A percentile compares a stretch with the other conserved stretches of the same genome.
These are phyloP conservation scores for Lithophane semibrunnea DNA, from an alignment of 2,888 invertebrate species.

Conservation along the genomic window DNA sequence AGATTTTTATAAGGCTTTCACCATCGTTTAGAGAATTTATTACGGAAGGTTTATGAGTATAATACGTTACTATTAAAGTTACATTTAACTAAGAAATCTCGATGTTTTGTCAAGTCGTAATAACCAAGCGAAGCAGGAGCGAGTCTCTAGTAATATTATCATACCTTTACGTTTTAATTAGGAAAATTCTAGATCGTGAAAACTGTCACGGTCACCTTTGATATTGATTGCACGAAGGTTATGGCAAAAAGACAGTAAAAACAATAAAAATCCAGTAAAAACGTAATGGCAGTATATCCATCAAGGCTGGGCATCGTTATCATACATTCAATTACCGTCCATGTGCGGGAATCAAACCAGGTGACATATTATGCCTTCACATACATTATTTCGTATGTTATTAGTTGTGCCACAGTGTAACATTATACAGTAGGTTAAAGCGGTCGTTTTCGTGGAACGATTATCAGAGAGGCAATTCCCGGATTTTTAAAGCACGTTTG, in stretches of 20 bases:
- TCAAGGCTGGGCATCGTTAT: slow-evolving; percentile 18
- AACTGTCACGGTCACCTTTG: neutral
- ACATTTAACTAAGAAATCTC: no score
- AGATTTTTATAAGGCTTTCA: no score
- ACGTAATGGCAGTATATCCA: neutral
- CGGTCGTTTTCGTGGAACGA: neutral
- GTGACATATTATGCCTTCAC: slow-evolving; percentile 9
- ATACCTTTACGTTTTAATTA: neutral
- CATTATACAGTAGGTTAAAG: neutral
- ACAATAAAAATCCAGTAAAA: slow-evolving; percentile 7
- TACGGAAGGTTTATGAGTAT: no score
- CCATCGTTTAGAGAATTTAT: no score
- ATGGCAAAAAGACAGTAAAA: slow-evolving; percentile 8
- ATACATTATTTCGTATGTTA: neutral
- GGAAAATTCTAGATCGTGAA: neutral
- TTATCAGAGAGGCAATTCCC: no score
- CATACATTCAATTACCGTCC: slow-evolving; percentile 24
- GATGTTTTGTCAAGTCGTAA: no score
- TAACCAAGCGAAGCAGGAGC: no score
- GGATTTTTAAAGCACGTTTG: no score
- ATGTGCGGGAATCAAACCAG: slow-evolving; percentile 38
- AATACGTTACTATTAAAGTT: no score
- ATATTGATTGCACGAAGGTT: slow-evolving; percentile 8
- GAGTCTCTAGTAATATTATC: neutral
- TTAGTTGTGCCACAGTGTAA: slow-evolving; percentile 16